Conservation (phyloP, 2,797 vertebrate genomes). For the Diplodus puntazzo region DNA sequence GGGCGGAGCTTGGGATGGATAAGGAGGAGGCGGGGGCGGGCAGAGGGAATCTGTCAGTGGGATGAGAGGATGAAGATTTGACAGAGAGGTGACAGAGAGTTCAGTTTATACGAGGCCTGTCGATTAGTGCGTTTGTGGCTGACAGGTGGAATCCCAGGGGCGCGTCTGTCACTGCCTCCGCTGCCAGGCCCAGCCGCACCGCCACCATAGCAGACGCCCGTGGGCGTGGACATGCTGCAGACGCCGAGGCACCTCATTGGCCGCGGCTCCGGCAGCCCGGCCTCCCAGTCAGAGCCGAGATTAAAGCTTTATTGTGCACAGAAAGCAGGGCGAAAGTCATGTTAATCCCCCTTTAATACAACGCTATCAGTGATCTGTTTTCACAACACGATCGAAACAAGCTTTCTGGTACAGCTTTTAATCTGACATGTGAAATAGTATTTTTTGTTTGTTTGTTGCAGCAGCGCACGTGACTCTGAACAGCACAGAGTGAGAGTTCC, state of each 20-base stretch:
- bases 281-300: constrained; percentile 65
- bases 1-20: constrained; percentile 67
- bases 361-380: constrained; percentile 69
- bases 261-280: neutral
- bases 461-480: constrained; percentile 35
- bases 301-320: constrained; percentile 78
- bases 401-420: constrained; percentile 48
- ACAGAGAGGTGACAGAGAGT: constrained; percentile 92
- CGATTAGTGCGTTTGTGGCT: constrained; percentile 89
- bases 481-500: constrained; percentile 50
- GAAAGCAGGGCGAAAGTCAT: constrained; percentile 74
- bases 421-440: constrained; percentile 52
- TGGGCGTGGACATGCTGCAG: constrained; percentile 45
- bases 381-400: constrained; percentile 61
- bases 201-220: constrained; percentile 75
- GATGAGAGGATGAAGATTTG: constrained; percentile 91
- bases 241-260: constrained; percentile 61
- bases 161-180: constrained; percentile 90
- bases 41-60: constrained; percentile 78
- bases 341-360: constrained; percentile 74
- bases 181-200: constrained; percentile 84
- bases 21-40: constrained; percentile 44
- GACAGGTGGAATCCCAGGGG: constrained; percentile 96
- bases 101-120: constrained; percentile 92
- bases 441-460: constrained; percentile 36